These are phyloP conservation scores for Papilio xuthus DNA, from an alignment of 1,140 invertebrate species.

Conservation along the genomic window DNA sequence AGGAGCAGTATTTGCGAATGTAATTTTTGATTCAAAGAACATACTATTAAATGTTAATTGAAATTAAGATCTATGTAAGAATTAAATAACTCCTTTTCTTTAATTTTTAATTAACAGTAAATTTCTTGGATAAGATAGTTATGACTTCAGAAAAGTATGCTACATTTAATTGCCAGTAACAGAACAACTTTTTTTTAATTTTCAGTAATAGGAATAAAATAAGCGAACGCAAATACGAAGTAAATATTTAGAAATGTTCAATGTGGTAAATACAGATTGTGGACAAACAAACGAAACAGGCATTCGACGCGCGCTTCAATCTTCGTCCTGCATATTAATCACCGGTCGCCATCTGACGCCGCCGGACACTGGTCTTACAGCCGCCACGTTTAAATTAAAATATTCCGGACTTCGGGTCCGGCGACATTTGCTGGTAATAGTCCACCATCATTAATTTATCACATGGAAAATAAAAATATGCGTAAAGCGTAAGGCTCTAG, in stretches of 20 bases:
- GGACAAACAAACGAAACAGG: slow-evolving; percentile 22
- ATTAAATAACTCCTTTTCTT: too few relatives aligned
- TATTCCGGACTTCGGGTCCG: slow-evolving; percentile 52
- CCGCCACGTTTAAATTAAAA: slow-evolving; percentile 71
- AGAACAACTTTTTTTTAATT: too few relatives aligned
- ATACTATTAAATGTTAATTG: background rate
- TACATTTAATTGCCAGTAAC: too few relatives aligned
- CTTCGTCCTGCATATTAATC: slow-evolving; percentile 77
- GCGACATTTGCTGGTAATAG: slow-evolving; percentile 68
- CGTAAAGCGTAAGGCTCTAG: background rate
- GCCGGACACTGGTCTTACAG: slow-evolving; percentile 51
- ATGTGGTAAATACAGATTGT: slow-evolving; percentile 25
- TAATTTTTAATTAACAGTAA: too few relatives aligned
- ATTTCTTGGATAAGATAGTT: too few relatives aligned
- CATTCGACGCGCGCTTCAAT: slow-evolving; percentile 45
- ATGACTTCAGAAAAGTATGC: too few relatives aligned
- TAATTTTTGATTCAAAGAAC: background rate
- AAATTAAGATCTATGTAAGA: background rate
- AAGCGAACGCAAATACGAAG: background rate
- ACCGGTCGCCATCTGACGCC: slow-evolving; percentile 66
- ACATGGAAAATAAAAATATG: slow-evolving; percentile 30
- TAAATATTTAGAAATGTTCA: background rate
- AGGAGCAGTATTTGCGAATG: background rate
- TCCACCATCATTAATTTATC: slow-evolving; percentile 47
- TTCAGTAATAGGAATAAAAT: too few relatives aligned